Base-by-base conservation (phyloP, 1,140 invertebrate genomes). In the Pseudomyrmex sp. region DNA sequence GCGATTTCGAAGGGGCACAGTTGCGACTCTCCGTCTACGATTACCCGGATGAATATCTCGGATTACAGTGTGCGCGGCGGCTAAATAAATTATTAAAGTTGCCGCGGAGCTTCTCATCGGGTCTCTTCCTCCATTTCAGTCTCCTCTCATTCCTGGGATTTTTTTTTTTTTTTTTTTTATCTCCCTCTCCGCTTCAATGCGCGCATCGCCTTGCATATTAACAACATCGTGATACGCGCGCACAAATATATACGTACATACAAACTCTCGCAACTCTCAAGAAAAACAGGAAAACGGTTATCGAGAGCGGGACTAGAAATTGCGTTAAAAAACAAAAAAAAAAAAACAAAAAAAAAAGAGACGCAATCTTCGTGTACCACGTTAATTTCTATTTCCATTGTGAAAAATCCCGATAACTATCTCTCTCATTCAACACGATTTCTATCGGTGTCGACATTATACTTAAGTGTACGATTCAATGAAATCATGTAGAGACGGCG, bases 11-110 rank as follows among this genome's bases (percentile, higher is more conserved):
- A 63, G 44, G 10, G 83, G 15, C 75, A 80, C 86, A 56, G 77
- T 80, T 88, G 83, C 73, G 61, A 85, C 61, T 76, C 61, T 76
- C 66, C 77, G 83, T 88, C 86, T 85, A 85, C 73, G 87, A 88
- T 88, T 88, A 88, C 80, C 87, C 62, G 86, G 83, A 88, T 88
- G 86, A 87, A 85, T 87, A 83, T 87, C 85, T 85, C 85, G 83
- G 83, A 87, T 87, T 85, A 85, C 85, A 68, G 65, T 26, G 65
- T 26, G 15, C 9, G 54, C 84, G 61, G 72, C 68, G 65, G 65
- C 70, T 87, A 82, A 84, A 87, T 86, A 88, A 88, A 88, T 88
- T 86, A 86, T 83, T 54, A 61, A 88, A 74, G 46, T 56, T 18
- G 44, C 44, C 44, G n/a, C 18, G 20, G 15, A 12, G 26, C 26